These are phyloP conservation scores for Colletes gigas DNA, from an alignment of 1,140 invertebrate species.

Conservation along the genomic window DNA sequence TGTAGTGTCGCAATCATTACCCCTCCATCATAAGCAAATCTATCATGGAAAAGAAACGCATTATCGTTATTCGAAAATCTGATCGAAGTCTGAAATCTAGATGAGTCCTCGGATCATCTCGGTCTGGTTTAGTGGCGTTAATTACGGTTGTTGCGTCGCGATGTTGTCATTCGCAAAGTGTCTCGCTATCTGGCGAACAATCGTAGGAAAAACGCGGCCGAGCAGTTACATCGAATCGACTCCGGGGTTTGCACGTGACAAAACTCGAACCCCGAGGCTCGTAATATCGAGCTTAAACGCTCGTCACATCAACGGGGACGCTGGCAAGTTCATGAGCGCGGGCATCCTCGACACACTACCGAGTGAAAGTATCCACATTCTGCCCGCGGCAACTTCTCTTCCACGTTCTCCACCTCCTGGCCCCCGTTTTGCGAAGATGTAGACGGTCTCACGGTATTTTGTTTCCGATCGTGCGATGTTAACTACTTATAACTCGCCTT, in stretches of 20 bases:
- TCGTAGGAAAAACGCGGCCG: constrained; percentile 1
- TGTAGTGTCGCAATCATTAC: too few relatives aligned
- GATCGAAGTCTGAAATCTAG: too few relatives aligned
- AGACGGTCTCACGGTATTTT: constrained; percentile 47
- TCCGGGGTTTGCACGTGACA: constrained; percentile 23
- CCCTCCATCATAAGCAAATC: too few relatives aligned
- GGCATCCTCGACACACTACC: constrained; percentile 64
- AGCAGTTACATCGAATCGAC: constrained; percentile 34
- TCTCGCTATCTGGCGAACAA: background rate
- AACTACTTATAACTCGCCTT: background rate
- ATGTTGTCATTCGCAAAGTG: background rate
- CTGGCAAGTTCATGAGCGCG: constrained; percentile 70
- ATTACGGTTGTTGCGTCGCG: background rate
- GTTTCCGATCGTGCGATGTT: constrained; percentile 25
- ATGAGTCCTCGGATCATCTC: background rate
- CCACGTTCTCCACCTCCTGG: constrained; percentile 30
- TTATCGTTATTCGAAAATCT: too few relatives aligned
- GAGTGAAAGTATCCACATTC: constrained; percentile 69
- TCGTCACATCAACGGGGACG: constrained; percentile 18
- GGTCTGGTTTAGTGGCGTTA: constrained; percentile 2
- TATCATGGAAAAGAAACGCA: too few relatives aligned
- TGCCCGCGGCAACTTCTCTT: constrained; percentile 45
- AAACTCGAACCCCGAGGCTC: constrained; percentile 16
- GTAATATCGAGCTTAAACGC: constrained; percentile 44
- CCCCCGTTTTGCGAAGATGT: background rate